phyloP scores from a whole-genome alignment of 2,888 invertebrate species.

The Conus canariensis region DNA sequence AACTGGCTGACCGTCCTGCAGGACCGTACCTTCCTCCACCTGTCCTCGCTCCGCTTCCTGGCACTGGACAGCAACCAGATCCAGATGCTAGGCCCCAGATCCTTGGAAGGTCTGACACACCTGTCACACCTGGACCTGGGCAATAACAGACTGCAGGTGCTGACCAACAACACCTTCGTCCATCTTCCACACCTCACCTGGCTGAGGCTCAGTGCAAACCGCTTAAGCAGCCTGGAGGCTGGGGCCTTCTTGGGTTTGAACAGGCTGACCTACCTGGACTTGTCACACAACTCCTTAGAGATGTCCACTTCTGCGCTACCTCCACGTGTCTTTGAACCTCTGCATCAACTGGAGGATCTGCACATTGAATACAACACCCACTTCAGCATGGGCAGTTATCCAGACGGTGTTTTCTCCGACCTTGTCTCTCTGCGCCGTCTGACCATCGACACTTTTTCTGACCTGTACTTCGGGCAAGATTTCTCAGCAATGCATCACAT shows the following conservation, averaged over 20 bases:
- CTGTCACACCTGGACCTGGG: not conserved
- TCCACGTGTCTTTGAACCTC: not conserved
- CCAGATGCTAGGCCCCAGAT: not conserved
- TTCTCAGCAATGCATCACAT: not conserved
- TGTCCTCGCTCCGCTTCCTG: not conserved
- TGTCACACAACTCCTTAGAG: not conserved
- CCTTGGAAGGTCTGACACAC: constrained; percentile 4
- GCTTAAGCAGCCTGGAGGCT: not conserved
- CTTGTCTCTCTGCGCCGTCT: constrained; percentile 3
- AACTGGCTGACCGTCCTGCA: not conserved
- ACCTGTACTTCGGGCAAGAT: constrained; percentile 15
- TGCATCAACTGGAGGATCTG: not conserved
- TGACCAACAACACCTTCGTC: constrained; percentile 7
- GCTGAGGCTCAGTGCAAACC: not conserved
- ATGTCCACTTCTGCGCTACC: not conserved
- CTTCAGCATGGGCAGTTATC: not conserved
- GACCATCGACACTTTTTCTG: not conserved
- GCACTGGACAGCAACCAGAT: not conserved
- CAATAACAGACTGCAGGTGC: not conserved
- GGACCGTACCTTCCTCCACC: not conserved
- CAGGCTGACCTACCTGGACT: not conserved
- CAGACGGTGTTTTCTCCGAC: not conserved
- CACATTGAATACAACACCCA: not conserved
- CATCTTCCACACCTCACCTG: not conserved
- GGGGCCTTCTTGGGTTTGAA: not conserved